Percentiles rank a stretch among this genome's conserved stretches.
Conservation (phyloP, 1,140 invertebrate species). For the Lordiphosa stackelbergi region DNA sequence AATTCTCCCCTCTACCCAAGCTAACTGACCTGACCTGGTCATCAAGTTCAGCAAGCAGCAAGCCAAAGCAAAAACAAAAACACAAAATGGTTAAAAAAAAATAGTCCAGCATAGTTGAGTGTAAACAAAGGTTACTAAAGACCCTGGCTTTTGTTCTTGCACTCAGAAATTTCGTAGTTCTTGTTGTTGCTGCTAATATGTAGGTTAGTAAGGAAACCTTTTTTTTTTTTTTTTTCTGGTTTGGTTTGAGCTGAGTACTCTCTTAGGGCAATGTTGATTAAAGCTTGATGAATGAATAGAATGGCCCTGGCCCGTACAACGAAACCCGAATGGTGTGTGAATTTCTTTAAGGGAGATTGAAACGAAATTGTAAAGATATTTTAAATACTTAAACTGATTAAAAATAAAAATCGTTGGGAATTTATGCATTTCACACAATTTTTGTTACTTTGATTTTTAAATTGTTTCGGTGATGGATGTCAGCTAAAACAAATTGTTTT, state of each 20-base stretch:
- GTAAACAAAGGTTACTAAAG: constrained; percentile 58
- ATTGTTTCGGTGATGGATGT: too few relatives aligned
- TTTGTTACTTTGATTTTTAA: too few relatives aligned
- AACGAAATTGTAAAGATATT: too few relatives aligned
- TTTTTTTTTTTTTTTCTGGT: constrained; percentile 16
- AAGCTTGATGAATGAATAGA: constrained; percentile 48
- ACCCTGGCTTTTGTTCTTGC: constrained; percentile 53
- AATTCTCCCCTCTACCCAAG: background rate
- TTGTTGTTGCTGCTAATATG: constrained; percentile 32
- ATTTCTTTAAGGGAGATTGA: background rate
- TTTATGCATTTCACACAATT: too few relatives aligned
- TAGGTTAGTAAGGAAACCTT: constrained; percentile 25
- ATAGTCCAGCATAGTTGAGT: constrained; percentile 36
- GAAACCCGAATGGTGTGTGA: constrained; percentile 12
- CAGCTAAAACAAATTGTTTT: too few relatives aligned
- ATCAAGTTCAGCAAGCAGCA: constrained; percentile 32
- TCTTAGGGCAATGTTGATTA: constrained; percentile 46
- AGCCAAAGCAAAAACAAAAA: constrained; percentile 27
- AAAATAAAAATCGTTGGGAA: too few relatives aligned
- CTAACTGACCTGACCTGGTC: constrained; percentile 42
- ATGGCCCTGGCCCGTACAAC: constrained; percentile 36
- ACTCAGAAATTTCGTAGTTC: constrained; percentile 20
- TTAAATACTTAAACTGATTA: too few relatives aligned
- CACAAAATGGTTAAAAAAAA: constrained; percentile 6
- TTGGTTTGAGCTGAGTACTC: constrained; percentile 12